Evolutionary conservation across 2,888 invertebrate genomes (phyloP), one percentile per base, ranked within the genome.

Genomic region (Spilarctia lutea): DNA sequence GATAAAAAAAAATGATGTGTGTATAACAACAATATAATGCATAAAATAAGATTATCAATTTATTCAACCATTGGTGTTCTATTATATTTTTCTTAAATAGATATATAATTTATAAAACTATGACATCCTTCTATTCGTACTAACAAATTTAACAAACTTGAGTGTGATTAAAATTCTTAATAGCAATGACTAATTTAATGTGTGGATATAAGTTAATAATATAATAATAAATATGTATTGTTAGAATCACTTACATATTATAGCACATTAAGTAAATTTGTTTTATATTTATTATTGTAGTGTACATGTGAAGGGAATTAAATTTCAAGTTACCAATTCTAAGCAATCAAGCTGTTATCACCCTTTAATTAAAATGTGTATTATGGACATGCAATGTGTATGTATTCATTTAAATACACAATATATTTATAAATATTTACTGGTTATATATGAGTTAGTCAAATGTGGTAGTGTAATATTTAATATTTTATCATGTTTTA

Each of bases 261-360:
- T 72, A 68, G 56, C 69, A 35, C 35, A 45, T 75, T 70, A 72
- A 76, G 48, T 68, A 84, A 76, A 78, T 80, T 79, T 78, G 75
- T 72, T 75, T 72, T 73, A 74, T 75, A 63, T 39, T 77, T 75
- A 75, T 72, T 70, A 68, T 68, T 77, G 66, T 84, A 79, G 76
- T 76, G 67, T 67, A 70, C 77, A 78, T 72, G 75, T 30, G 68
- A 74, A 78, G 75, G 75, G 71, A 33, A 76, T 83, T 79, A 33
- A 76, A 79, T 79, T 81, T 84, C 68, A 77, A 85, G 84, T 84
- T 84, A 84, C 84, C 84, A 84, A 79, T 84, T 81, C 82, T 85
- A 83, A 77, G 79, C 74, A 78, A 77, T 78, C 68, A 74, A 73
- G 73, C 75, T 79, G 71, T 81, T 75, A 75, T 78, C 72, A 69